Conservation (phyloP, 2,888 invertebrate genomes). For the Adela reaumurella region DNA sequence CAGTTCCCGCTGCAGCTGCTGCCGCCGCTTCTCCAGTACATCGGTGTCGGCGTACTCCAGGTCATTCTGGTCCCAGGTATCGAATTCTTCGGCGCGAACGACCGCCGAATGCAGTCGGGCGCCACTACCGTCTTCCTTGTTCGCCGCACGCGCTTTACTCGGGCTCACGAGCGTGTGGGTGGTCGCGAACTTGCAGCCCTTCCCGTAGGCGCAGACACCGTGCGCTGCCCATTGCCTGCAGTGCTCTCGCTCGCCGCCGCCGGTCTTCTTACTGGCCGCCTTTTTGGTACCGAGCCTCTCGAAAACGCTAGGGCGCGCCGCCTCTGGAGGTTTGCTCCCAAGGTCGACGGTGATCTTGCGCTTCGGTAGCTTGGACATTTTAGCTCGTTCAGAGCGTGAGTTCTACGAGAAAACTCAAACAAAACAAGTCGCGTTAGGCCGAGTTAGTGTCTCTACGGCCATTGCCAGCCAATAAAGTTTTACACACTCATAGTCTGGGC, state of each 20-base stretch:
- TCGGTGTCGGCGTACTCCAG: constrained; percentile 79
- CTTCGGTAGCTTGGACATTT: constrained; percentile 65
- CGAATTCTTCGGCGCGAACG: constrained; percentile 65
- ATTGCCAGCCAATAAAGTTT: too few relatives aligned
- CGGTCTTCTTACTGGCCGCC: constrained; percentile 52
- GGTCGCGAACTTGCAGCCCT: constrained; percentile 71
- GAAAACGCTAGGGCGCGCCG: constrained; percentile 74
- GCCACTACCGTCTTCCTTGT: constrained; percentile 66
- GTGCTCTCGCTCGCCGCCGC: constrained; percentile 55
- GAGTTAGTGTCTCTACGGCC: too few relatives aligned
- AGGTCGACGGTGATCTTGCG: constrained; percentile 75
- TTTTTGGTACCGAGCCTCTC: constrained; percentile 78
- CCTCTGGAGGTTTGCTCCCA: constrained; percentile 64
- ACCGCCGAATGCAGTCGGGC: constrained; percentile 63
- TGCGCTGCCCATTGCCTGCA: constrained; percentile 76
- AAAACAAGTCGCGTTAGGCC: too few relatives aligned
- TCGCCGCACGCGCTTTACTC: constrained; percentile 66
- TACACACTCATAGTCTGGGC: too few relatives aligned
- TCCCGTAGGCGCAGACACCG: constrained; percentile 75
- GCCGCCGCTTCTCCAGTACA: constrained; percentile 70
- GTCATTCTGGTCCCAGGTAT: constrained; percentile 75
- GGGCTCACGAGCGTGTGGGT: constrained; percentile 74
- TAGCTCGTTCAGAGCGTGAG: too few relatives aligned
- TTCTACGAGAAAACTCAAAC: too few relatives aligned
- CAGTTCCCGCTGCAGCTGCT: constrained; percentile 72